These are phyloP conservation scores for Sisor rabdophorus DNA, from an alignment of 2,113 vertebrate genomes.

Conservation along the genomic window DNA sequence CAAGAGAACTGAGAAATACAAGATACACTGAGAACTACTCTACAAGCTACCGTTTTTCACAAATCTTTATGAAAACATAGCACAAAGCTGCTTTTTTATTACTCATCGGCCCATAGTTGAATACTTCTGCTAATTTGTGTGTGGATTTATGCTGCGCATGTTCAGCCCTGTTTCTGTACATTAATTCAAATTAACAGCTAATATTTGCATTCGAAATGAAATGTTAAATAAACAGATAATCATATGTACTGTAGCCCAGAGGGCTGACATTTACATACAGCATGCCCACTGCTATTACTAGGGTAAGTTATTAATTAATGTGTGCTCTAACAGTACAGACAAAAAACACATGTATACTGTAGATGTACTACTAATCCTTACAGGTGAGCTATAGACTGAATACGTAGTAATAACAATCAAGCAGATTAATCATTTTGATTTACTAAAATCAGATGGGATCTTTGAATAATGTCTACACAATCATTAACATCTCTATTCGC, in stretches of 20 bases:
- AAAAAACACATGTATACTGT: neutral
- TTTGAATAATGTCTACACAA: neutral
- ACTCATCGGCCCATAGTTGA: neutral
- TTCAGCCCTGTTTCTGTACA: neutral
- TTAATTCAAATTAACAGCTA: slow-evolving; percentile 10
- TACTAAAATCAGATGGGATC: neutral
- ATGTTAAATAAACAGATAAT: slow-evolving; percentile 2
- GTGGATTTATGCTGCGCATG: neutral
- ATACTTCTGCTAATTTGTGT: neutral
- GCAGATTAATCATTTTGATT: neutral
- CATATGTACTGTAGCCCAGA: neutral
- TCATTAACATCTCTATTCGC: neutral
- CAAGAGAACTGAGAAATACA: too few species aligned
- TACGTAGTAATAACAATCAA: neutral
- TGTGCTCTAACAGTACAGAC: neutral
- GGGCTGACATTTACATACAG: neutral
- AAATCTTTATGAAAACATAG: neutral
- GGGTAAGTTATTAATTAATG: neutral
- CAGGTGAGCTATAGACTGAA: neutral
- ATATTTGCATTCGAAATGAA: slow-evolving; percentile 11
- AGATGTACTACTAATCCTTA: neutral
- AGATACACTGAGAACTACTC: slow-evolving; percentile 3
- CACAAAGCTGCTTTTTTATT: neutral
- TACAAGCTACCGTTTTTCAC: neutral
- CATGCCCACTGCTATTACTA: neutral